Evolutionary conservation across 2,888 invertebrate genomes (phyloP).

Genomic region (Cancer borealis): DNA sequence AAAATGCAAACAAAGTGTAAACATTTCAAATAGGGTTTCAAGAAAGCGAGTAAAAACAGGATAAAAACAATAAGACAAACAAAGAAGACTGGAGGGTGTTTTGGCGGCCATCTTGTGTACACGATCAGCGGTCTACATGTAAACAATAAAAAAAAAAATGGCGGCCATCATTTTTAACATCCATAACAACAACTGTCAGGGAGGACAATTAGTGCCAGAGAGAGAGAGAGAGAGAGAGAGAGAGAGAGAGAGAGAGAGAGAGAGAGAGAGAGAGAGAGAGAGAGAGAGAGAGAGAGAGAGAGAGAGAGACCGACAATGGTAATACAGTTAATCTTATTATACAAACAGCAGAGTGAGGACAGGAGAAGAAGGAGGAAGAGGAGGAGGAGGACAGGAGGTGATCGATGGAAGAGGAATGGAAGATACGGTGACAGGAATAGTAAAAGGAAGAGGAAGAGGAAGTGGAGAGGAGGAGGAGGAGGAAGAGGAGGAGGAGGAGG

Average conservation of each 20-base stretch:
- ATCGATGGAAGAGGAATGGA: background rate
- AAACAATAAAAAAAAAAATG: background rate
- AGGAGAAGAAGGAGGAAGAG: constrained; percentile 1
- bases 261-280: constrained; percentile 11
- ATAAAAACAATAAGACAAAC: background rate
- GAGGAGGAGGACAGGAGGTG: background rate
- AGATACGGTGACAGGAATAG: background rate
- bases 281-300: background rate
- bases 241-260: constrained; percentile 10
- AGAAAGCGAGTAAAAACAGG: background rate
- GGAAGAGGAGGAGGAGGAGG: background rate
- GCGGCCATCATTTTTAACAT: background rate
- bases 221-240: background rate
- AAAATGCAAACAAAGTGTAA: background rate
- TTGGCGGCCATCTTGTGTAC: too few relatives aligned
- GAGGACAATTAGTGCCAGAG: background rate
- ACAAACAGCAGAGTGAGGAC: background rate
- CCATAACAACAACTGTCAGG: too few relatives aligned
- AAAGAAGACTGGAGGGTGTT: too few relatives aligned
- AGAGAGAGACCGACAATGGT: background rate
- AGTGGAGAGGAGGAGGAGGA: too few relatives aligned
- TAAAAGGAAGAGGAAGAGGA: too few relatives aligned
- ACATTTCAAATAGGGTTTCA: background rate
- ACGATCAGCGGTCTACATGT: too few relatives aligned
- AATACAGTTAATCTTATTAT: background rate